Base-by-base conservation (phyloP, 1,140 invertebrate species). In the Drosophila bocqueti region DNA sequence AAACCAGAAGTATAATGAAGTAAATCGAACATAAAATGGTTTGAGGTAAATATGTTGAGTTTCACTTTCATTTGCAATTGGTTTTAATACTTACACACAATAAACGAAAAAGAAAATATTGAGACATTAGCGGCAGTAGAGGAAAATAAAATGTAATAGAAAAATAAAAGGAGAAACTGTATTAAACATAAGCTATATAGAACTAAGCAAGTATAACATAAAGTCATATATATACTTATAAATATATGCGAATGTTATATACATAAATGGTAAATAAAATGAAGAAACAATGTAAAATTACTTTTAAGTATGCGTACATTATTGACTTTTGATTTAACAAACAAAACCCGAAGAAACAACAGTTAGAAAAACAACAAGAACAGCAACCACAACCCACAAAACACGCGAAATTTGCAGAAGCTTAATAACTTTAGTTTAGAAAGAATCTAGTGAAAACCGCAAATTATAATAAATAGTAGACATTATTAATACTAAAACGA, bases 191-290 rank as follows among this genome's bases (percentile, higher is more conserved):
- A 73, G 50, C 72, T 81, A 75, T 49, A 57, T 74, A 84, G 66
- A 38, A 68, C 21, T 81, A 90, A 90, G 86, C 43, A 55, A 63
- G 46, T 55, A 72, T 89, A 87, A 83, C 79, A 86, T 79, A 67
- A 81, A 45, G 63, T 54, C 65, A 78, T 83, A 83, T 86, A 79
- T 76, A 61, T 40, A 61, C 61, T 42, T 57, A 74, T 76, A 76
- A 81, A 78, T 80, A 66, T 79, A 75, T 77, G 54, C 55, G 61
- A 60, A 77, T 86, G 83, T 87, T 87, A 83, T 73, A 86, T 78
- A 85, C 60, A 77, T 67, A 83, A 74, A 81, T 85, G 65, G 67
- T 80, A 81, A 78, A 77, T 55, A 66, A 52, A 60, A 69, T 60
- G 43, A 52, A 79, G 31, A 72, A 79, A 79, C 40, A 81, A 82